Conservation (phyloP, 2,113 vertebrate species). For the Sturnus vulgaris region DNA sequence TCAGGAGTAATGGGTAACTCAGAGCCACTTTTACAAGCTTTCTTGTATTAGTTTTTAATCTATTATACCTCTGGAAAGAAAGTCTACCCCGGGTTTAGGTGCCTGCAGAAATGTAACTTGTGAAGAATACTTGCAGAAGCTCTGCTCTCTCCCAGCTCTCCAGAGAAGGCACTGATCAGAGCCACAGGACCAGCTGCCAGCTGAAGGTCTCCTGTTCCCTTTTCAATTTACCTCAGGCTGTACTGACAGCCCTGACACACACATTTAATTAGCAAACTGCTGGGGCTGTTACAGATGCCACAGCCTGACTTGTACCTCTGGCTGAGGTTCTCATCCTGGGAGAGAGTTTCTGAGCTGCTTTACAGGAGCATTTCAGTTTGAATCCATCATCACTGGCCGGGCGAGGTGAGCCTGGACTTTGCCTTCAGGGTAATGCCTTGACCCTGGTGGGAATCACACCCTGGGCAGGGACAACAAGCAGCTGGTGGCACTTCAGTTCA, state of each 20-base stretch:
- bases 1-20: not conserved
- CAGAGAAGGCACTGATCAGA: not conserved
- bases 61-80: not conserved
- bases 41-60: not conserved
- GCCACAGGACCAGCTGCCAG: not conserved
- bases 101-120: not conserved
- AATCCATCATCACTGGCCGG: fast-evolving
- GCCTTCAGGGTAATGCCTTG: not conserved
- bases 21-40: not conserved
- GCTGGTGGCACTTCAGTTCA: not conserved
- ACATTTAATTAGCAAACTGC: not conserved
- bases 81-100: fast-evolving
- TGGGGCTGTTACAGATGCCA: not conserved
- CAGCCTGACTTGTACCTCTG: not conserved
- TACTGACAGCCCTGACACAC: not conserved
- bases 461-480: not conserved
- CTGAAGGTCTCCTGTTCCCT: not conserved
- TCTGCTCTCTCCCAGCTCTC: not conserved
- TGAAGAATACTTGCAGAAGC: not conserved
- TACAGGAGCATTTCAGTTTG: not conserved
- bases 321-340: not conserved
- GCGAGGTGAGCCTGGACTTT: fast-evolving
- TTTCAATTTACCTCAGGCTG: not conserved
- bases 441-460: not conserved
- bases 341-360: not conserved